A percentile compares a stretch with the other conserved stretches of the same genome.
These are phyloP conservation scores for Drosophila mayaguana DNA, from an alignment of 2,888 invertebrate species.

Conservation along the genomic window DNA sequence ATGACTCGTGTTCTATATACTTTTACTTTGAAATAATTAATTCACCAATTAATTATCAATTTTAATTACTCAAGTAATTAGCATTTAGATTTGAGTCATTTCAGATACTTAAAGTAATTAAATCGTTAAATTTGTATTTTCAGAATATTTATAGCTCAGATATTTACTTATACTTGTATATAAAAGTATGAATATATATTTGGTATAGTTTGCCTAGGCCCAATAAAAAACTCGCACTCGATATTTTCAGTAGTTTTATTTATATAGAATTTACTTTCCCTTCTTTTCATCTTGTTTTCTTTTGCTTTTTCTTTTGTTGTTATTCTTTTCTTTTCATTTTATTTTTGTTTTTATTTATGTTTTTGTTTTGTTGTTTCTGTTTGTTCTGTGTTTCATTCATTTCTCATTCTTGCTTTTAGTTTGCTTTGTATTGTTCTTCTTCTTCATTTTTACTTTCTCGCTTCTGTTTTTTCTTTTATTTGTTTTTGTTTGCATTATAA, in stretches of 20 bases:
- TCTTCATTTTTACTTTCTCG: constrained; percentile 64
- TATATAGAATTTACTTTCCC: constrained; percentile 83
- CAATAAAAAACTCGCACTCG: constrained; percentile 57
- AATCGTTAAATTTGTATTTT: neutral
- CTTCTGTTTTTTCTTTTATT: constrained; percentile 14
- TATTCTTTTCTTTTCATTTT: constrained; percentile 62
- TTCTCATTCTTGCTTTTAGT: constrained; percentile 59
- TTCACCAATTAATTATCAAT: neutral
- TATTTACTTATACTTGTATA: neutral
- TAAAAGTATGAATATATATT: neutral
- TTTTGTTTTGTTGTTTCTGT: constrained; percentile 38
- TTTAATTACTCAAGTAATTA: neutral
- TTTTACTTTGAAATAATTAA: neutral
- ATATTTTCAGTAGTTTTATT: constrained; percentile 83
- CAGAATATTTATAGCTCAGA: neutral
- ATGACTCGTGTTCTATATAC: no score
- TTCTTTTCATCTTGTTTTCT: constrained; percentile 60
- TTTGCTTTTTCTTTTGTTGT: constrained; percentile 29
- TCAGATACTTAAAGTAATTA: neutral
- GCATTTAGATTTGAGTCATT: neutral
- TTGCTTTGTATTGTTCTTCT: constrained; percentile 37
- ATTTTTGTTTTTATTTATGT: constrained; percentile 54
- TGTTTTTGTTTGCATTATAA: constrained; percentile 30
- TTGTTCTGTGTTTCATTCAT: constrained; percentile 62
- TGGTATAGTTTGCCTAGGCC: constrained; percentile 6